Conservation (phyloP, 2,113 vertebrate genomes). For the Gavia stellata region DNA sequence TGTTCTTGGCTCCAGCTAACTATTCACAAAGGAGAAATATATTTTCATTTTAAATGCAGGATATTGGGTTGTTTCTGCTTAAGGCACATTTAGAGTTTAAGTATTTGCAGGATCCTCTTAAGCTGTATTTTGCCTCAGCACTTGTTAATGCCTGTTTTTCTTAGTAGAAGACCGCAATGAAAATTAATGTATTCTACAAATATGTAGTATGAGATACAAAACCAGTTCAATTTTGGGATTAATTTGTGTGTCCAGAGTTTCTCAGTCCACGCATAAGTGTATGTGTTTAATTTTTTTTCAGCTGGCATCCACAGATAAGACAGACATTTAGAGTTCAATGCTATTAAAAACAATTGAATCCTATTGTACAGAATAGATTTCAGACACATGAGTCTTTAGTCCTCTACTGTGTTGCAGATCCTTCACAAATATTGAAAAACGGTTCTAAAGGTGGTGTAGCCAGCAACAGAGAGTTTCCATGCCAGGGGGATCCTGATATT, state of each 20-base stretch:
- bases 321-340: background rate
- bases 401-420: background rate
- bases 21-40: slow-evolving; percentile 55
- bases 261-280: background rate
- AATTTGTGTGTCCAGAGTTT: background rate
- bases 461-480: background rate
- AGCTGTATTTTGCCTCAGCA: background rate
- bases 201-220: background rate
- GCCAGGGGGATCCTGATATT: background rate
- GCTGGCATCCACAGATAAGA: background rate
- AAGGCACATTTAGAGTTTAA: slow-evolving; percentile 34
- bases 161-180: background rate
- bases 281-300: background rate
- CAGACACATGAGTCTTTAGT: background rate
- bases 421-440: background rate
- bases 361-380: background rate
- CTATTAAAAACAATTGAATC: background rate
- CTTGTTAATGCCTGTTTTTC: background rate
- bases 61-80: slow-evolving; percentile 40
- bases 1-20: slow-evolving; percentile 40
- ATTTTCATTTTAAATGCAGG: slow-evolving; percentile 40
- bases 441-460: background rate
- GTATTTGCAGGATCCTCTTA: slow-evolving; percentile 18
- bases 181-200: background rate
- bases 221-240: background rate